Conservation (phyloP, 2,888 invertebrate genomes). For the Oligia strigilis region DNA sequence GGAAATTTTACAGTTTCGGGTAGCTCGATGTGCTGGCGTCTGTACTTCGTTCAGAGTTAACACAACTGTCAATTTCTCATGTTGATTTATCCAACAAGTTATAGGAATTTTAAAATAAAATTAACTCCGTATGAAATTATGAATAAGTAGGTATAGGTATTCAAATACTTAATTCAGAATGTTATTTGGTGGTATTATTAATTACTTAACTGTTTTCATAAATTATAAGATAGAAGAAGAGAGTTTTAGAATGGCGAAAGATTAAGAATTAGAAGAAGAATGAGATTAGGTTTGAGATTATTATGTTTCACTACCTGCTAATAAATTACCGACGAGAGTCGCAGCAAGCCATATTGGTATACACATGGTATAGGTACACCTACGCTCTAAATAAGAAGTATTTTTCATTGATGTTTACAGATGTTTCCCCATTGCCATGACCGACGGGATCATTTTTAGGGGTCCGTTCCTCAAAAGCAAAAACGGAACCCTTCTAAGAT, state of each 20-base stretch:
- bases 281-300: background rate
- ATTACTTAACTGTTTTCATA: conserved; percentile 15
- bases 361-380: too few relatives aligned
- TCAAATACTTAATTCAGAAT: conserved; percentile 8
- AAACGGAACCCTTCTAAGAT: too few relatives aligned
- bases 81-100: conserved; percentile 17
- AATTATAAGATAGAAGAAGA: background rate
- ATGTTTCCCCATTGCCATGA: background rate
- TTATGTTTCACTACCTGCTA: background rate
- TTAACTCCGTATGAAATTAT: conserved; percentile 4
- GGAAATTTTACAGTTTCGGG: too few relatives aligned
- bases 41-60: conserved; percentile 14
- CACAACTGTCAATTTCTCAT: conserved; percentile 33
- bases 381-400: too few relatives aligned
- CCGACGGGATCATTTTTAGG: background rate
- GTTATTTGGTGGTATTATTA: background rate
- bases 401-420: background rate
- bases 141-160: conserved; percentile 10
- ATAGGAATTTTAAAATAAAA: conserved; percentile 4
- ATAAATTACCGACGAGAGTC: too few relatives aligned
- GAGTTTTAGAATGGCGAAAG: background rate
- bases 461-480: too few relatives aligned
- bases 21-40: too few relatives aligned
- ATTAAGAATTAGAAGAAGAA: background rate
- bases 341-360: too few relatives aligned